Base-by-base conservation (phyloP, 2,797 vertebrate genomes). In the Myotis pilosus region DNA sequence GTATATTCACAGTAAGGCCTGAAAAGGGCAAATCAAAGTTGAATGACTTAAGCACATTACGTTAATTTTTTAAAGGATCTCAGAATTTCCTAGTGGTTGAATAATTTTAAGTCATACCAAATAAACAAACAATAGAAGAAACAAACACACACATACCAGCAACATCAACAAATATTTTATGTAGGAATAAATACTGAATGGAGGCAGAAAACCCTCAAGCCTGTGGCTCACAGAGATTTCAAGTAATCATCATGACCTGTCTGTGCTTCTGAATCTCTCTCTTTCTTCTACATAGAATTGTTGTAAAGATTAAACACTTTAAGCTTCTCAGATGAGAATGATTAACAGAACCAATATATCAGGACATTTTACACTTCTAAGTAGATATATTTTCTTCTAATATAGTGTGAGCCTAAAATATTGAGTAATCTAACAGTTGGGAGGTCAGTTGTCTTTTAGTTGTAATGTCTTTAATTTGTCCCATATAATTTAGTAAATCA, bases 21-120 rank as follows among this genome's bases (percentile, higher is more conserved):
- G 4, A 30, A 44, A 0, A 25, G 19, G 49, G 38, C 62, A 51
- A 90, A 80, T 74, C 49, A 57, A 22, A 82, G 47, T 22, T 83
- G 4, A 87, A 28, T 25, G 38, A 78, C 17, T 51, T 71, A 71
- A 89, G 12, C 17, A 76, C 11, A 75, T 62, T 2, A 62, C 30
- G 15, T 62, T 23, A n/a, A 25, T 22, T 94, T 75, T 51, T 66
- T 79, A 76, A 71, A 38, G 87, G 22, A 72, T 62, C 12, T 71
- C 53, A 83, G 53, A 41, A 81, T 83, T 89, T 80, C 15, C 49
- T 80, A 76, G 51, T 20, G 13, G 9, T 44, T 76, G 47, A 72
- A 80, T 92, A n/a, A 75, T 90, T 80, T 83, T 82, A 82, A n/a
- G 33, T 91, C 23, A 85, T 87, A 81, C 68, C 76, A 91, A 89